These are phyloP conservation scores for Sinocyclocheilus grahami DNA, from an alignment of 2,113 vertebrate genomes.

Conservation along the genomic window DNA sequence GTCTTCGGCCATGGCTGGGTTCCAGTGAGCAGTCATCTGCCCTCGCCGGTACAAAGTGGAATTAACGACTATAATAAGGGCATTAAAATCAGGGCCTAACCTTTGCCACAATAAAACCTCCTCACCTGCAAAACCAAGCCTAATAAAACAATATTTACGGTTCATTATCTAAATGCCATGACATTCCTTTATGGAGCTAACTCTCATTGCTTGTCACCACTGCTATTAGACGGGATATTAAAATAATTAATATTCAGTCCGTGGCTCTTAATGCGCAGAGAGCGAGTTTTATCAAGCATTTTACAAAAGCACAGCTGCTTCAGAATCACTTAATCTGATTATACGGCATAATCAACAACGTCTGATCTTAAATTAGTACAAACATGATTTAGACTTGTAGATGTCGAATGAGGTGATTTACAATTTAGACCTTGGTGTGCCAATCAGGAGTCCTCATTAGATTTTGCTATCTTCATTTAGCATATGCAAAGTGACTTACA, in stretches of 20 bases:
- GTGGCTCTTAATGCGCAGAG: slow-evolving; percentile 35
- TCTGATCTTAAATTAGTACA: slow-evolving; percentile 16
- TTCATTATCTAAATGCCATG: slow-evolving; percentile 77
- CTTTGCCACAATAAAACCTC: slow-evolving; percentile 67
- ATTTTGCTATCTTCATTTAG: too few relatives aligned
- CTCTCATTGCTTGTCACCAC: slow-evolving; percentile 71
- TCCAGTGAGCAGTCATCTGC: slow-evolving; percentile 52
- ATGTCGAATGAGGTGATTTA: slow-evolving; percentile 1
- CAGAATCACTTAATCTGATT: slow-evolving; percentile 19
- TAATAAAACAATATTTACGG: slow-evolving; percentile 69
- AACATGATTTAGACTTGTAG: not conserved
- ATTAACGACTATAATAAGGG: slow-evolving; percentile 59
- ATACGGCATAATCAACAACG: not conserved
- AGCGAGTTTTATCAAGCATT: slow-evolving; percentile 17
- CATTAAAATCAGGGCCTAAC: slow-evolving; percentile 63
- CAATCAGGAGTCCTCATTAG: not conserved
- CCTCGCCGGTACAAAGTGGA: slow-evolving; percentile 40
- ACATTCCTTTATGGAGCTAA: slow-evolving; percentile 68
- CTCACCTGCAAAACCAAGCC: slow-evolving; percentile 44
- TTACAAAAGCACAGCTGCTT: slow-evolving; percentile 20
- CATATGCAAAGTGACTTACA: too few relatives aligned
- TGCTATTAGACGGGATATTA: slow-evolving; percentile 71
- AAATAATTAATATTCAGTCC: slow-evolving; percentile 70
- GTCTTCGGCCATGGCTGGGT: slow-evolving; percentile 46
- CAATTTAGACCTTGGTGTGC: not conserved